Base-by-base conservation (phyloP, 2,888 invertebrate species). In the Drosophila silvestris region DNA sequence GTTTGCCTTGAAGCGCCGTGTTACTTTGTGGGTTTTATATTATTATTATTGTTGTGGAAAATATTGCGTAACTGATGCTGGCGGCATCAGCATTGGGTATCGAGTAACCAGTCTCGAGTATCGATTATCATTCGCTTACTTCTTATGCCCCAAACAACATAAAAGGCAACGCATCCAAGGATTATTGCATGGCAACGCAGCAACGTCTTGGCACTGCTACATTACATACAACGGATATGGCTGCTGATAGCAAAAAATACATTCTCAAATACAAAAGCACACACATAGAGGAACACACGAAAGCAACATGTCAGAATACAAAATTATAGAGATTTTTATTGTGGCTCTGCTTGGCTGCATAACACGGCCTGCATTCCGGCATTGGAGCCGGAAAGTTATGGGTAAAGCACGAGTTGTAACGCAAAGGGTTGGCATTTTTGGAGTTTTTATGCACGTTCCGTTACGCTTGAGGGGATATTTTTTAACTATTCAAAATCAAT, bases 271-370 rank as follows among this genome's bases (percentile, higher is more conserved):
- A 53, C 30, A 64, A 44, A 59, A 59, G 51, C 50, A 65, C 28
- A 32, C 39, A 56, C 44, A 53, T 14, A 41, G 19, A 26, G 47
- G 33, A 47, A 39, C 50, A 53, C 47, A 47, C 44, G 22, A 22
- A 7, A 1, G 44, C 52, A 65, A 68, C 56, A 52, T 77, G 79
- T 64, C 60, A 77, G 72, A 74, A 84, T 85, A 80, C 75, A 80
- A 87, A 89, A 85, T 89, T 79, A 84, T 77, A 84, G 79, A 71
- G 69, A 84, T 89, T 87, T 85, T 85, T 85, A 85, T 87, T 89
- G 85, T 75, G 85, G 82, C 74, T 79, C 79, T 81, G 86, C 86
- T 83, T 83, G 81, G 78, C 70, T 88, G 87, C 79, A 73, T 75
- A 77, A 72, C 68, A 81, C 81, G 54, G 64, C 58, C 64, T 68